Evolutionary conservation across 2,113 vertebrate species (phyloP).

Genomic region (Anoplopoma fimbria): DNA sequence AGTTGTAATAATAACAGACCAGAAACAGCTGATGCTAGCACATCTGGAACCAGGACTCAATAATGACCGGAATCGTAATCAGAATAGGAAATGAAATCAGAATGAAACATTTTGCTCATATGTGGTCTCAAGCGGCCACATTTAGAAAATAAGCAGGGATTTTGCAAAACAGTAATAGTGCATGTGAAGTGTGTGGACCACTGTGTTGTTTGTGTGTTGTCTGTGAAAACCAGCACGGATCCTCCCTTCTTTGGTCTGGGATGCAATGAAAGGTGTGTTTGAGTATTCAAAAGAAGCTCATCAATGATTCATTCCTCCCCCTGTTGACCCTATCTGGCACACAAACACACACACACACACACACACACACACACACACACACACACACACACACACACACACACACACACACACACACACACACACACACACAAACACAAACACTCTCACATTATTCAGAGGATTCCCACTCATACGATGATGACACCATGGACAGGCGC

Average conservation of each 20-base stretch:
- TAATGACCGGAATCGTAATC: not conserved
- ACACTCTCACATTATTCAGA: constrained; percentile 38
- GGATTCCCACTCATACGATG: constrained; percentile 74
- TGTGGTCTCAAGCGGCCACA: not conserved
- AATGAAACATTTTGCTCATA: not conserved
- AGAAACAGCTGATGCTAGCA: not conserved
- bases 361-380: constrained; percentile 3
- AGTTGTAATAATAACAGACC: not conserved
- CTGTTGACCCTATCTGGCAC: not conserved
- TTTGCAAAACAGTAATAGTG: not conserved
- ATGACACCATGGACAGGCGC: constrained; percentile 78
- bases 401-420: constrained; percentile 17
- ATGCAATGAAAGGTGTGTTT: constrained; percentile 27
- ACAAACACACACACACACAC: not conserved
- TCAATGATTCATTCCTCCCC: constrained; percentile 57
- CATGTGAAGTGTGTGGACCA: no score
- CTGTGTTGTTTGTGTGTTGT: not conserved
- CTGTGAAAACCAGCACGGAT: not conserved
- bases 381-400: constrained; percentile 2
- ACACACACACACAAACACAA: constrained; percentile 27
- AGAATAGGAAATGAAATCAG: not conserved
- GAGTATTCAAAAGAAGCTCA: constrained; percentile 41
- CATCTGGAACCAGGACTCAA: not conserved
- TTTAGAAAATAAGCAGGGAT: not conserved
- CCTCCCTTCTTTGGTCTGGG: constrained; percentile 20